Base-by-base conservation (phyloP, 2,797 vertebrate species). In the Phataginus tetradactyla region DNA sequence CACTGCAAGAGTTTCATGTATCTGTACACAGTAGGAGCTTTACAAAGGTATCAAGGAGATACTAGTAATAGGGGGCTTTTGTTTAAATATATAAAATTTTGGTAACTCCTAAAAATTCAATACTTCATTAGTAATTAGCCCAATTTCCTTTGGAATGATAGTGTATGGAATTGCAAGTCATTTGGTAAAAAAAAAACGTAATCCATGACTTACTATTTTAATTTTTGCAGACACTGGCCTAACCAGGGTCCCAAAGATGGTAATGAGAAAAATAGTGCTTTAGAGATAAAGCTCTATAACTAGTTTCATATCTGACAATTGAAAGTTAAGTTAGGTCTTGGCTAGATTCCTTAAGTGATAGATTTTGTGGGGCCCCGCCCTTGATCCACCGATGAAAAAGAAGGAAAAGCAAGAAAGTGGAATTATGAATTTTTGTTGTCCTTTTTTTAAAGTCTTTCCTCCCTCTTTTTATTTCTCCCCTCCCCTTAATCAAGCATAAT, bases 381-480 rank as follows among this genome's bases (percentile, higher is more conserved):
- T 83, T 27, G 20, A 17, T 1, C 9, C 15, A 29, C 6, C 42
- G 23, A n/a, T 68, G 45, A 68, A 13, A 86, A 92, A 29, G n/a
- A 49, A 53, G 7, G 29, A 39, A 91, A 92, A 89, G 13, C 7
- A 57, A 74, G 49, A 57, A 53, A 20, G 14, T 61, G 0, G 4
- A 86, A 84, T 63, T 64, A 72, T 17, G 21, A 89, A 71, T 17
- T 64, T 93, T 89, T 79, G 32, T 27, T n/a, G 7, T n/a, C 5
- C 23, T 12, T 86, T 55, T 96, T 91, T 94, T 61, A 78, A 92
- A 92, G 71, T 66, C 29, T 83, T 21, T 57, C 9, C 9, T 63
- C 85, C 34, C 61, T 74, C 8, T 18, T 55, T 8, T 42, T 10
- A 21, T 89, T 59, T 72, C 27, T 78, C 74, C 15, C 29, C 10